These are phyloP conservation scores for Masticophis lateralis DNA, from an alignment of 2,797 vertebrate species.

Conservation along the genomic window DNA sequence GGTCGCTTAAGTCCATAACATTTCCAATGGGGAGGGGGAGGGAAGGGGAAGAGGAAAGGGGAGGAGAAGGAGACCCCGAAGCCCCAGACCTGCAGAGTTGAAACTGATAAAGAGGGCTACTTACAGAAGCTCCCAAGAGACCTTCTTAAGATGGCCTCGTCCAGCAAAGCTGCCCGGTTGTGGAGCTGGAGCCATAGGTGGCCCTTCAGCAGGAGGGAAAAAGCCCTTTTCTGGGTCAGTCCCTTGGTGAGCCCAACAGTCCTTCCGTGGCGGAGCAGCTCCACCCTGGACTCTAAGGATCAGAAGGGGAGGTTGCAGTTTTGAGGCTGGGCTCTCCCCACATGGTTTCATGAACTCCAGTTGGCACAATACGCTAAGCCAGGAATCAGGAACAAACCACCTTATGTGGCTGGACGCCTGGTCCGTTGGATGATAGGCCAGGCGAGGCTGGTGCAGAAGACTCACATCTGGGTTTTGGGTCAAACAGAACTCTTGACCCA, in stretches of 20 bases:
- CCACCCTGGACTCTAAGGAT: not conserved
- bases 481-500: not conserved
- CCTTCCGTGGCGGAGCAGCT: not conserved
- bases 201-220: not conserved
- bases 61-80: not conserved
- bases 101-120: not conserved
- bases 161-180: not conserved
- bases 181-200: not conserved
- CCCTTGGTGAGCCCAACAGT: not conserved
- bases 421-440: not conserved
- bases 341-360: not conserved
- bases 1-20: slow-evolving; percentile 22
- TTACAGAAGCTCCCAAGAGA: not conserved
- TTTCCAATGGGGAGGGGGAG: not conserved
- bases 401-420: not conserved
- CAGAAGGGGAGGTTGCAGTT: not conserved
- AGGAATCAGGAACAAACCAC: not conserved
- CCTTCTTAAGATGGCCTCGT: not conserved
- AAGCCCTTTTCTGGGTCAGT: not conserved
- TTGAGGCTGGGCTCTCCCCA: not conserved
- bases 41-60: not conserved
- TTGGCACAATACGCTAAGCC: not conserved
- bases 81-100: not conserved
- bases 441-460: not conserved
- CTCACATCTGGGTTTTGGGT: not conserved